Evolutionary conservation across 2,797 vertebrate species (phyloP).

Genomic region (Acipenser ruthenus): DNA sequence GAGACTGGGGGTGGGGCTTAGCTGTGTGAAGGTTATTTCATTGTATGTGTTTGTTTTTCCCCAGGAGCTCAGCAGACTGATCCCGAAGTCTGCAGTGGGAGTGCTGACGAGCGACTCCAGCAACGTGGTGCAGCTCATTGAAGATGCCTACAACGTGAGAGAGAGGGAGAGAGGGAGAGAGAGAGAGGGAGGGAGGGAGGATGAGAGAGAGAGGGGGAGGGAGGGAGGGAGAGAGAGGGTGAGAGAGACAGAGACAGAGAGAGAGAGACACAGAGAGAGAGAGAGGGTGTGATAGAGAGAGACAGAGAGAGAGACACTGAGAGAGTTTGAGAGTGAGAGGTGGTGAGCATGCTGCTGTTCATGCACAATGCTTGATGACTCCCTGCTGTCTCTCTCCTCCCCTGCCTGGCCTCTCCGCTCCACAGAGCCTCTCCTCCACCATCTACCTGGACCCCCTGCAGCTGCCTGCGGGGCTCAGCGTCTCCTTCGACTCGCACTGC

Average conservation of each 20-base stretch:
- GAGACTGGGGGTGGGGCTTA: background rate
- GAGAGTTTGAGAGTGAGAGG: background rate
- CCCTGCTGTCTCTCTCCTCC: background rate
- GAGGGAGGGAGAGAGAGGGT: too few species aligned
- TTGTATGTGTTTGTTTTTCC: background rate
- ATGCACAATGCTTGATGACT: background rate
- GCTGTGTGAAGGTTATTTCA: background rate
- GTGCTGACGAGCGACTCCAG: constrained; percentile 61
- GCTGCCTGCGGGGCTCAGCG: constrained; percentile 43
- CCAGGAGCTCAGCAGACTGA: constrained; percentile 62
- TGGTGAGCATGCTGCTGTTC: background rate
- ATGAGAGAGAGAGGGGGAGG: too few species aligned
- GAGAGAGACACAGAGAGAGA: too few species aligned
- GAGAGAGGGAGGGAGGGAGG: too few species aligned
- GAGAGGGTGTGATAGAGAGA: too few species aligned
- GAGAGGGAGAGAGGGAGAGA: too few species aligned
- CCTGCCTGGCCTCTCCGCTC: constrained; percentile 7
- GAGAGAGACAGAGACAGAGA: too few species aligned
- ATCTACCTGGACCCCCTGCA: constrained; percentile 55
- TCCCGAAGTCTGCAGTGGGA: constrained; percentile 66
- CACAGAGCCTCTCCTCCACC: constrained; percentile 54
- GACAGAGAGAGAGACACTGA: too few species aligned
- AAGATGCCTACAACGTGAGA: constrained; percentile 60
- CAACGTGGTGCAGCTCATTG: constrained; percentile 68
- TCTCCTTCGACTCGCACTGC: constrained; percentile 54